Conservation (phyloP, 1,140 invertebrate species). For the Euura saliciscinereae region DNA sequence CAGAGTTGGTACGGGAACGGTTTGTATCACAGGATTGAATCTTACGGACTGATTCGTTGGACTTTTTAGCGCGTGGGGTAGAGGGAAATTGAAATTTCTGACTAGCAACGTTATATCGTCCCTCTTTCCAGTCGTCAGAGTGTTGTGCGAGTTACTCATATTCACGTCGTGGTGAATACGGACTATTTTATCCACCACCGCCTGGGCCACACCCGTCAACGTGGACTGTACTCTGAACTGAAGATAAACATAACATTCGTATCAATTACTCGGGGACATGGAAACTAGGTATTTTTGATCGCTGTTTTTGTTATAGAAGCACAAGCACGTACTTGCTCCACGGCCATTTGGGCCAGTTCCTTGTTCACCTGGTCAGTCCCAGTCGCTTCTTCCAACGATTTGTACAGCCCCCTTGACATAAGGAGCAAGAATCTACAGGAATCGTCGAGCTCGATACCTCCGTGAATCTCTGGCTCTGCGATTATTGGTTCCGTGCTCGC, state of each 20-base stretch:
- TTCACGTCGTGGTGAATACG: constrained; percentile 83
- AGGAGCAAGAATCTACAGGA: constrained; percentile 83
- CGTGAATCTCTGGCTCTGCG: constrained; percentile 82
- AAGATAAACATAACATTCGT: constrained; percentile 28
- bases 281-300: constrained; percentile 10
- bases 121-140: constrained; percentile 60
- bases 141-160: constrained; percentile 65
- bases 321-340: constrained; percentile 67
- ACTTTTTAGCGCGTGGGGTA: constrained; percentile 68
- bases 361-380: constrained; percentile 81
- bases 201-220: constrained; percentile 83
- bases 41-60: constrained; percentile 60
- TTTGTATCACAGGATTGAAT: constrained; percentile 67
- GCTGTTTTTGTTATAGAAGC: neutral
- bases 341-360: constrained; percentile 78
- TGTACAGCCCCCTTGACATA: constrained; percentile 85
- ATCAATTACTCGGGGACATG: neutral
- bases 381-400: constrained; percentile 81
- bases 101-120: constrained; percentile 87
- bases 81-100: constrained; percentile 83
- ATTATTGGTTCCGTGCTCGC: constrained; percentile 81
- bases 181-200: constrained; percentile 85
- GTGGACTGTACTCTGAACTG: constrained; percentile 82
- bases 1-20: constrained; percentile 40
- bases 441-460: constrained; percentile 79